Percentiles rank a stretch among this genome's conserved stretches.
These are phyloP conservation scores for Tautogolabrus adspersus DNA, from an alignment of 2,113 vertebrate genomes.

Conservation along the genomic window DNA sequence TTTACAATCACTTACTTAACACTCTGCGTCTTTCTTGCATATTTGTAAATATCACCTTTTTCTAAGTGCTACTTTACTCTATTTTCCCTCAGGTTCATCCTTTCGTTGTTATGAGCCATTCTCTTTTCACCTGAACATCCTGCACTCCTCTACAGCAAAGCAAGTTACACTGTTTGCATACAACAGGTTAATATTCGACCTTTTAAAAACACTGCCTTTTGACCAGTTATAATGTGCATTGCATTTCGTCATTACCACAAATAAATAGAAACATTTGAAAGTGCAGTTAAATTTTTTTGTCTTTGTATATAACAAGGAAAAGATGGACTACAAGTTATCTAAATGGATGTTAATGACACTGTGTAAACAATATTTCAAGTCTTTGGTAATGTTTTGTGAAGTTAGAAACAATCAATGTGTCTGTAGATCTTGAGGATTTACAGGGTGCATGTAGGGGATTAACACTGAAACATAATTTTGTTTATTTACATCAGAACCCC, in stretches of 20 bases:
- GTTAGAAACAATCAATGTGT: too few relatives aligned
- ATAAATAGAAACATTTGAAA: too few relatives aligned
- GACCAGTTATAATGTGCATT: not conserved
- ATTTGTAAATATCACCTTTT: conserved; percentile 1
- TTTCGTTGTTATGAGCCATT: not conserved
- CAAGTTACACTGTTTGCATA: not conserved
- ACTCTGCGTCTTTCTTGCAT: not conserved
- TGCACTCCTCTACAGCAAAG: not conserved
- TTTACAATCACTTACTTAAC: not conserved
- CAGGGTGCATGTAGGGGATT: not conserved
- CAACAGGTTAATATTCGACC: not conserved
- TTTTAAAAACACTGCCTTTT: not conserved
- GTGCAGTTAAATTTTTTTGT: too few relatives aligned
- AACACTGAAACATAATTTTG: not conserved
- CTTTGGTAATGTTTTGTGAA: too few relatives aligned
- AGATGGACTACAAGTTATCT: too few relatives aligned
- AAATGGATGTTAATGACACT: too few relatives aligned
- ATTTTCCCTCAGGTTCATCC: not conserved
- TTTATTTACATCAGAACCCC: too few relatives aligned
- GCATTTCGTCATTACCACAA: not conserved
- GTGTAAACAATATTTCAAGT: too few relatives aligned
- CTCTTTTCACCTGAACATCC: not conserved
- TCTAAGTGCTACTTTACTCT: not conserved
- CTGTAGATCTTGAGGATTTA: not conserved
- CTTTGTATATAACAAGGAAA: too few relatives aligned